Percentiles rank a stretch among this genome's conserved stretches.
Conservation (phyloP, 2,113 vertebrate species). For the Grus americana region DNA sequence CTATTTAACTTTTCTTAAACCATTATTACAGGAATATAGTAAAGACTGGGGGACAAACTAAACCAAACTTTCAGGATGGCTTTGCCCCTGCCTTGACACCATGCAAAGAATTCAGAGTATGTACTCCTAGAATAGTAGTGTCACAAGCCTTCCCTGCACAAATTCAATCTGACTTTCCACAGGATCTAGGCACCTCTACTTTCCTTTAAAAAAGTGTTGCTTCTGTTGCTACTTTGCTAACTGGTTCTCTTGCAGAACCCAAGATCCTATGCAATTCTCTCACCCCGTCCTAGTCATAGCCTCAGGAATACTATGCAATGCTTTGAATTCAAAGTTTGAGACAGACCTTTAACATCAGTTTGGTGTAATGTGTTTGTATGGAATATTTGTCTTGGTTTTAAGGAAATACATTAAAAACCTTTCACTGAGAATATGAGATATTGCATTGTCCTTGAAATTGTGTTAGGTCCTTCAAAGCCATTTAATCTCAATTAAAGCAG, state of each 20-base stretch:
- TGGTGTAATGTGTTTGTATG: constrained; percentile 23
- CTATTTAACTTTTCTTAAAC: background rate
- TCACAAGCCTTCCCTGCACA: background rate
- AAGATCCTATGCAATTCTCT: background rate
- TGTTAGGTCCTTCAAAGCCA: constrained; percentile 47
- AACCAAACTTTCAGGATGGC: background rate
- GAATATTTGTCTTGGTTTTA: constrained; percentile 37
- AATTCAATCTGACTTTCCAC: background rate
- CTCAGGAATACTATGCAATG: background rate
- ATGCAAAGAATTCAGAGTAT: background rate
- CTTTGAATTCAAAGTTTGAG: constrained; percentile 20
- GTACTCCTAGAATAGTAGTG: background rate
- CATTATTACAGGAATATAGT: background rate
- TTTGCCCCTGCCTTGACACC: background rate
- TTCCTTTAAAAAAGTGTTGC: background rate
- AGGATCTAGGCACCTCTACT: background rate
- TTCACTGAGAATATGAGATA: constrained; percentile 32
- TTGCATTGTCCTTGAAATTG: constrained; percentile 61
- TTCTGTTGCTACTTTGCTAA: background rate
- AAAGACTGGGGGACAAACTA: background rate
- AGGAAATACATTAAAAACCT: constrained; percentile 56
- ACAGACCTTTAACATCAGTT: constrained; percentile 37
- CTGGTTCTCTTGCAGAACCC: background rate
- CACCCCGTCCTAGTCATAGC: background rate
- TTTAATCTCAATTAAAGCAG: constrained; percentile 56